These are phyloP conservation scores for Heliconius cydno DNA, from an alignment of 2,888 invertebrate genomes.

Conservation along the genomic window DNA sequence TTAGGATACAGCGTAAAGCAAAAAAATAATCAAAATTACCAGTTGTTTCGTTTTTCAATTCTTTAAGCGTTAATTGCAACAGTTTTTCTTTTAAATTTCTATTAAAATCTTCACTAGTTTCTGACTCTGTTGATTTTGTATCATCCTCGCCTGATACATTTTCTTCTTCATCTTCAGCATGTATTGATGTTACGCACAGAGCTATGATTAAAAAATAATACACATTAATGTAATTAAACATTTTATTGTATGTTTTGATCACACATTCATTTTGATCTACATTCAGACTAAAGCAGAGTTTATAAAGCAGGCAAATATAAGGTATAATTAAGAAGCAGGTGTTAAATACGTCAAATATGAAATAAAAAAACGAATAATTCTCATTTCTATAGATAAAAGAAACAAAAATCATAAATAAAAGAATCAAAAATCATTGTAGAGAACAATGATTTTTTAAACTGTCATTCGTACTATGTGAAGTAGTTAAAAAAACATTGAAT, in stretches of 20 bases:
- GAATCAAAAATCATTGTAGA: not conserved
- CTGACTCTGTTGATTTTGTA: constrained; percentile 47
- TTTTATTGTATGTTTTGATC: not conserved
- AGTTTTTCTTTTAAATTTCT: constrained; percentile 44
- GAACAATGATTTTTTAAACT: not conserved
- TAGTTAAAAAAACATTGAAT: not conserved
- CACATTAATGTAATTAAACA: not conserved
- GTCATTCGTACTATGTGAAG: not conserved
- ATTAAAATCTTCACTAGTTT: constrained; percentile 48
- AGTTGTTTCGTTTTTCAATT: constrained; percentile 24
- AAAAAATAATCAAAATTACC: constrained; percentile 16
- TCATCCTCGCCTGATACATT: constrained; percentile 36
- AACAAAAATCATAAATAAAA: not conserved
- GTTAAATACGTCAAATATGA: not conserved
- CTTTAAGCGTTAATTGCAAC: constrained; percentile 9
- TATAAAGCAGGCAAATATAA: not conserved
- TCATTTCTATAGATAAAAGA: not conserved
- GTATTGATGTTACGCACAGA: constrained; percentile 22
- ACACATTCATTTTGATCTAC: not conserved
- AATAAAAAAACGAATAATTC: not conserved
- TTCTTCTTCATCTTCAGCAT: constrained; percentile 42
- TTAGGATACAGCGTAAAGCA: no score
- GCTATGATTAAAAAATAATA: not conserved
- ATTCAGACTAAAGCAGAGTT: not conserved
- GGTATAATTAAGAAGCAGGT: not conserved